These are phyloP conservation scores for Strigops habroptila DNA, from an alignment of 2,113 vertebrate species.

Conservation along the genomic window DNA sequence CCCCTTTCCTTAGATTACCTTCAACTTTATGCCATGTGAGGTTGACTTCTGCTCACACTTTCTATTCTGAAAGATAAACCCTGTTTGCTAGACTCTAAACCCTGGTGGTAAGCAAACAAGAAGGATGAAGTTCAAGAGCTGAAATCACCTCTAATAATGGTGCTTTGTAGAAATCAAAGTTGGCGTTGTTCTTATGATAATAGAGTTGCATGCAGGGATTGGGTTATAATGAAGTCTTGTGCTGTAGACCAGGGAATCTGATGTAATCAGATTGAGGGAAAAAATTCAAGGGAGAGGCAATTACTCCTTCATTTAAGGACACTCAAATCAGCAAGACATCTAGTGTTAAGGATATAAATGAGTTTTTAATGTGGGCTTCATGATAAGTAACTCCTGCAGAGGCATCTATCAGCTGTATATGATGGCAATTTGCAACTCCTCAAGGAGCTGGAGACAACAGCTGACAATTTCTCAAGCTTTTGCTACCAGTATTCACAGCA, in stretches of 20 bases:
- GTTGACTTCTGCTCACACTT: constrained; percentile 29
- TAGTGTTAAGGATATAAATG: constrained; percentile 40
- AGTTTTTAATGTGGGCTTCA: constrained; percentile 32
- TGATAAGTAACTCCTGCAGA: constrained; percentile 43
- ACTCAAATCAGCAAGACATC: constrained; percentile 37
- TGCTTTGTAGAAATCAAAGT: neutral
- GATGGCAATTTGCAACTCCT: constrained; percentile 26
- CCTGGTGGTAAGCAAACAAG: neutral
- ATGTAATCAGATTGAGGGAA: constrained; percentile 55
- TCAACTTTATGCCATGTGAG: neutral
- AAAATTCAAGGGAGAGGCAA: constrained; percentile 26
- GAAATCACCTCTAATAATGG: neutral
- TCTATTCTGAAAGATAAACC: neutral
- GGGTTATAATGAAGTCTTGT: constrained; percentile 54
- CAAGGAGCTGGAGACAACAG: neutral
- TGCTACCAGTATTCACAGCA: neutral
- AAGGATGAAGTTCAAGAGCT: neutral
- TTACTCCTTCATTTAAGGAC: constrained; percentile 54
- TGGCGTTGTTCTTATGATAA: constrained; percentile 35
- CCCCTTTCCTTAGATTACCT: neutral
- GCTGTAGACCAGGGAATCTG: constrained; percentile 24
- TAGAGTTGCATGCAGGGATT: constrained; percentile 12
- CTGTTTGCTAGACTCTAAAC: neutral
- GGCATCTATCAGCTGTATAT: neutral
- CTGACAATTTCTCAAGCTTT: neutral